Conservation (phyloP, 2,888 invertebrate genomes). For the Rhingia rostrata region DNA sequence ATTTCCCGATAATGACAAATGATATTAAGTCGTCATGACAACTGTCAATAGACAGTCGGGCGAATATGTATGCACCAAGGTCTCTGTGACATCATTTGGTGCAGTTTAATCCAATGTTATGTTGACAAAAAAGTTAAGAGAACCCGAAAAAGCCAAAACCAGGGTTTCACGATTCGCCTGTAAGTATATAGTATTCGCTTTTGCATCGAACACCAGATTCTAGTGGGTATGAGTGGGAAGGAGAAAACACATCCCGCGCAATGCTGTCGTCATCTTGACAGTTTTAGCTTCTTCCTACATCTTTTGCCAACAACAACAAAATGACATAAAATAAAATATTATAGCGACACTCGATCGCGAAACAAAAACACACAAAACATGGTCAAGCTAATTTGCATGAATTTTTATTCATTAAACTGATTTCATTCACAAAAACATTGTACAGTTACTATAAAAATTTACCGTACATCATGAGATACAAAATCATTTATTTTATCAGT, state of each 20-base stretch:
- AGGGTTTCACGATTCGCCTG: not conserved
- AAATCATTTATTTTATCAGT: too few relatives aligned
- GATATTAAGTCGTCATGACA: not conserved
- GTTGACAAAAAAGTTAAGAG: conserved; percentile 49
- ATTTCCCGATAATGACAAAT: not conserved
- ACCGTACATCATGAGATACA: too few relatives aligned
- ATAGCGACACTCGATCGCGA: conserved; percentile 49
- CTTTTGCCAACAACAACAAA: conserved; percentile 7
- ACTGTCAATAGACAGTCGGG: conserved; percentile 29
- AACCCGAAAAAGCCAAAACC: conserved; percentile 10
- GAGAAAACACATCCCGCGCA: conserved; percentile 11
- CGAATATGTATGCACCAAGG: conserved; percentile 44
- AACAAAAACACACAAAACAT: conserved; percentile 35
- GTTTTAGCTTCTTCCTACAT: conserved; percentile 61
- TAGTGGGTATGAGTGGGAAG: conserved; percentile 51
- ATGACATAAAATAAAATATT: conserved; percentile 1
- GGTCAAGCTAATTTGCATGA: conserved; percentile 63
- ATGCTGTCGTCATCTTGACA: conserved; percentile 58
- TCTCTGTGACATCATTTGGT: conserved; percentile 49
- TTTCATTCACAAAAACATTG: conserved; percentile 70
- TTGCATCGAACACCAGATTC: conserved; percentile 23
- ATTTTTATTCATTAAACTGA: conserved; percentile 68
- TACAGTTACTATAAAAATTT: not conserved
- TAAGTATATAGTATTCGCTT: not conserved
- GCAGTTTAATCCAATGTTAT: conserved; percentile 61